These are phyloP conservation scores for Macrocentrus cingulum DNA, from an alignment of 1,140 invertebrate genomes.

Conservation along the genomic window DNA sequence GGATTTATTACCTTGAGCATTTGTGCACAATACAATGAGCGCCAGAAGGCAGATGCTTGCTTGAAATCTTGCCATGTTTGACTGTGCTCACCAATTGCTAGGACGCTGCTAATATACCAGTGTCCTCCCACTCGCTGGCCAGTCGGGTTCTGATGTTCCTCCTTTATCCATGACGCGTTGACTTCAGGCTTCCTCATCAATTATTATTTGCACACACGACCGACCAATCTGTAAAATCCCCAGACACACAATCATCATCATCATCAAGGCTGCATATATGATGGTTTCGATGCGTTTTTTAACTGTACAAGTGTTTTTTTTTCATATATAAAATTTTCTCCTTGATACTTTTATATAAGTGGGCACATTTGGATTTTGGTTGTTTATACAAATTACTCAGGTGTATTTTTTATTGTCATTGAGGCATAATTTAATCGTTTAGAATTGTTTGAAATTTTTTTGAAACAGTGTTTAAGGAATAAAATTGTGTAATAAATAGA, in stretches of 20 bases:
- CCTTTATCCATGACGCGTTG: neutral
- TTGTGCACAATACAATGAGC: constrained; percentile 8
- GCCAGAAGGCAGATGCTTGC: constrained; percentile 15
- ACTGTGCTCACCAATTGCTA: constrained; percentile 15
- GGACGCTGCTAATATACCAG: constrained; percentile 16
- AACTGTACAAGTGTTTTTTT: too few relatives aligned
- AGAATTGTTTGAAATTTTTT: too few relatives aligned
- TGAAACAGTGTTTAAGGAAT: too few relatives aligned
- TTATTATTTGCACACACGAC: neutral
- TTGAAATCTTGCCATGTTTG: constrained; percentile 19
- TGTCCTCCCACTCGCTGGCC: constrained; percentile 11
- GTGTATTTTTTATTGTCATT: too few relatives aligned
- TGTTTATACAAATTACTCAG: too few relatives aligned
- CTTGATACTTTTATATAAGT: too few relatives aligned
- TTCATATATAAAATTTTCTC: too few relatives aligned
- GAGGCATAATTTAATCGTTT: too few relatives aligned
- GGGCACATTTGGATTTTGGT: too few relatives aligned
- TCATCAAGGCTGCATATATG: neutral
- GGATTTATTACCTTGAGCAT: constrained; percentile 5
- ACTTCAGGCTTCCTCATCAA: constrained; percentile 5
- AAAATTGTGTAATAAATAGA: neutral
- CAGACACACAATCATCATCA: neutral
- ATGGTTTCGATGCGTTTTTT: neutral
- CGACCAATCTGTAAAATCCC: constrained; percentile 2
- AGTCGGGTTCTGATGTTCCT: neutral